These are phyloP conservation scores for Torymus tubicola DNA, from an alignment of 2,888 invertebrate genomes.

Conservation along the genomic window DNA sequence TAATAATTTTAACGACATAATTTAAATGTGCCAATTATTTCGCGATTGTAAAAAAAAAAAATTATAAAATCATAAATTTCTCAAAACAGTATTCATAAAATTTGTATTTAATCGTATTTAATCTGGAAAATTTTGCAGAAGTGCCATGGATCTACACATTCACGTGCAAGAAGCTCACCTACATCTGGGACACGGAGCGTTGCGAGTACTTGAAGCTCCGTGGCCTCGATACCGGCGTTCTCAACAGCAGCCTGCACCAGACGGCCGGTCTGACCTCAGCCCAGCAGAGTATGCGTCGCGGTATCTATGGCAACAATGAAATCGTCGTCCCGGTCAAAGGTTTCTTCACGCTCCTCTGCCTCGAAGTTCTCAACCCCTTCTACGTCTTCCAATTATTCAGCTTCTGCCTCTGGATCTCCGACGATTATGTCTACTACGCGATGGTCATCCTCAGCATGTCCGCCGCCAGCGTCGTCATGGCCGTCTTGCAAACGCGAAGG, in stretches of 20 bases:
- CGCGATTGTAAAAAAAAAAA: no score
- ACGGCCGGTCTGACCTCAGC: slow-evolving; percentile 80
- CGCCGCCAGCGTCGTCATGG: slow-evolving; percentile 87
- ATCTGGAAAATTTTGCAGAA: slow-evolving; percentile 44
- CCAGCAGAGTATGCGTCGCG: slow-evolving; percentile 83
- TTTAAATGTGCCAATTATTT: no score
- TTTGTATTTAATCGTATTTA: no score
- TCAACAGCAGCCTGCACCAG: slow-evolving; percentile 82
- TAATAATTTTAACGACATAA: no score
- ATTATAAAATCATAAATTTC: no score
- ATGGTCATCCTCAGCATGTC: slow-evolving; percentile 91
- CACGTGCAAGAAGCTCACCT: slow-evolving; percentile 88
- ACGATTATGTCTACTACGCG: slow-evolving; percentile 94
- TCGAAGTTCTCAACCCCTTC: slow-evolving; percentile 94
- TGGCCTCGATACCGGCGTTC: slow-evolving; percentile 85
- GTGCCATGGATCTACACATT: slow-evolving; percentile 76
- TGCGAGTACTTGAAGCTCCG: slow-evolving; percentile 84
- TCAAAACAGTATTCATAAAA: no score
- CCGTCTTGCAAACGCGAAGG: slow-evolving; percentile 90
- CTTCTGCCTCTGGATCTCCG: slow-evolving; percentile 91
- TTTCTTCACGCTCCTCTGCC: slow-evolving; percentile 83
- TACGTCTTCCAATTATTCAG: slow-evolving; percentile 97
- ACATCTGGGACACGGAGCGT: slow-evolving; percentile 87
- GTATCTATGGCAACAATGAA: slow-evolving; percentile 90
- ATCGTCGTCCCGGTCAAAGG: slow-evolving; percentile 89